Evolutionary conservation across 2,888 invertebrate genomes (phyloP).

Genomic region (Sericinus montela): DNA sequence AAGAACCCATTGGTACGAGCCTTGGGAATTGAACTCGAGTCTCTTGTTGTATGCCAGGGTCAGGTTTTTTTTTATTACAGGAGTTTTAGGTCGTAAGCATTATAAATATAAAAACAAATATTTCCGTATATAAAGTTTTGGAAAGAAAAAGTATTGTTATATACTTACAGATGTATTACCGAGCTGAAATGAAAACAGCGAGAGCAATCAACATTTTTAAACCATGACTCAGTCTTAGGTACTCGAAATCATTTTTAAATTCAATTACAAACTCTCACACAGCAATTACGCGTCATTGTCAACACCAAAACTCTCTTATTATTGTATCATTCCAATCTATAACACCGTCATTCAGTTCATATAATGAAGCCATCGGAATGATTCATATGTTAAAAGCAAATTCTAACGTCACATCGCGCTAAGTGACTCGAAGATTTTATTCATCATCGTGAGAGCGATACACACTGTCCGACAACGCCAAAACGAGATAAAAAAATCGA

Average conservation of each 20-base stretch:
- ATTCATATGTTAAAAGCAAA: slow-evolving; percentile 69
- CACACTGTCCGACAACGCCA: slow-evolving; percentile 53
- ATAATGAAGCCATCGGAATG: slow-evolving; percentile 72
- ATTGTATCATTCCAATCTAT: slow-evolving; percentile 55
- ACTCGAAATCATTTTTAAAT: slow-evolving; percentile 59
- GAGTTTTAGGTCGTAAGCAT: no score
- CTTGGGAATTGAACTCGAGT: no score
- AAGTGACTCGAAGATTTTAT: slow-evolving; percentile 74
- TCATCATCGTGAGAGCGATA: slow-evolving; percentile 71
- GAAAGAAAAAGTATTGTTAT: no score
- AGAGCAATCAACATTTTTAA: slow-evolving; percentile 59
- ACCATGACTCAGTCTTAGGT: slow-evolving; percentile 56
- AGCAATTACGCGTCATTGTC: slow-evolving; percentile 75
- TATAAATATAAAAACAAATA: no score
- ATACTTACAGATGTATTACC: no score
- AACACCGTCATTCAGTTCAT: slow-evolving; percentile 57
- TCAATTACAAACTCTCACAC: slow-evolving; percentile 68
- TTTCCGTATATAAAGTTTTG: no score
- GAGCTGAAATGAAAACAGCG: slow-evolving; percentile 30
- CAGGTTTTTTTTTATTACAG: no score
- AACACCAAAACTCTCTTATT: slow-evolving; percentile 56
- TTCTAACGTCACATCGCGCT: slow-evolving; percentile 62
- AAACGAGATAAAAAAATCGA: slow-evolving; percentile 53
- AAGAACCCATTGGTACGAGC: no score
- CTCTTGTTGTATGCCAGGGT: no score